A percentile compares a stretch with the other conserved stretches of the same genome.
Evolutionary conservation across 2,113 vertebrate species (phyloP).

Genomic region (Odobenus rosmarus): DNA sequence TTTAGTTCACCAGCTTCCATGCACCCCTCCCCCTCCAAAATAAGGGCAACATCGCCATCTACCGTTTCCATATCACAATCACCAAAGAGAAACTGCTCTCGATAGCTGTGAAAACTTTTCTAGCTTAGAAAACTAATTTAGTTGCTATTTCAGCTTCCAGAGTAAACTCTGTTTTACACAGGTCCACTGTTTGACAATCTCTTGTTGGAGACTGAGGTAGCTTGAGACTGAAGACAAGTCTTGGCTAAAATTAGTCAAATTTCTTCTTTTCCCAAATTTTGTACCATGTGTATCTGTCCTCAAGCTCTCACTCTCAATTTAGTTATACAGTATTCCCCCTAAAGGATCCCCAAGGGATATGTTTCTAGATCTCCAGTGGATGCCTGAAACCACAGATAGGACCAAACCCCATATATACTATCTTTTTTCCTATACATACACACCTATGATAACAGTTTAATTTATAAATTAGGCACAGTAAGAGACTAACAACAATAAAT

Average conservation of each 20-base stretch:
- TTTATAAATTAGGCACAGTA: neutral
- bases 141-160: neutral
- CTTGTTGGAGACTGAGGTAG: too few relatives aligned
- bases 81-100: neutral
- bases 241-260: neutral
- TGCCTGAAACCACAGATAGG: neutral
- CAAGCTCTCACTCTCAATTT: neutral
- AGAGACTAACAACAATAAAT: neutral
- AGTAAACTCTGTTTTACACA: neutral
- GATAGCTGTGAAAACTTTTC: neutral
- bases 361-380: neutral
- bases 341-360: neutral
- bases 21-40: neutral
- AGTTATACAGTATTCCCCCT: neutral
- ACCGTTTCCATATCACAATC: neutral
- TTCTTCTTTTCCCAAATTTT: neutral
- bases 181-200: neutral
- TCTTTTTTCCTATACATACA: neutral
- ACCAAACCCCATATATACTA: neutral
- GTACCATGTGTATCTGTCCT: neutral
- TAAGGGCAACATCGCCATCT: slow-evolving; percentile 69
- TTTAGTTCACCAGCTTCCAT: accelerated
- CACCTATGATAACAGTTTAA: neutral
- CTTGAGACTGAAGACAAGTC: neutral
- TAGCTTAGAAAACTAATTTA: neutral